Conservation (phyloP, 2,888 invertebrate species). For the Heliconius ismenius region DNA sequence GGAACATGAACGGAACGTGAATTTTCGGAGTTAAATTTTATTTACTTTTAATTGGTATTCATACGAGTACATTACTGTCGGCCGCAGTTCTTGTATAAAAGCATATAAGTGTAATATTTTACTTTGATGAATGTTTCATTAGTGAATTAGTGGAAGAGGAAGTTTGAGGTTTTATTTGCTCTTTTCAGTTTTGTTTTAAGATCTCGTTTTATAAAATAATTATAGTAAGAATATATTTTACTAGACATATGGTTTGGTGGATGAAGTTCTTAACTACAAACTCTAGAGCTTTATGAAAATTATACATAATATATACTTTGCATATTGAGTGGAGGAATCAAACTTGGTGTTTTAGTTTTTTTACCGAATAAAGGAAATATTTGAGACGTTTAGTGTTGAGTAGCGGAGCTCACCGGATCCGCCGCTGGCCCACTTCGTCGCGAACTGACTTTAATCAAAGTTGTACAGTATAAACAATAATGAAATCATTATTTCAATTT, state of each 20-base stretch:
- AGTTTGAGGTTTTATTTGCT: not conserved
- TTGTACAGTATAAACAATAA: not conserved
- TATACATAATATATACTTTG: too few species aligned
- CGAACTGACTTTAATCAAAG: too few species aligned
- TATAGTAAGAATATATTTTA: not conserved
- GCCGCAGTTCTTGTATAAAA: not conserved
- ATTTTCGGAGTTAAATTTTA: slow-evolving; percentile 18
- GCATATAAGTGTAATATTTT: slow-evolving; percentile 11
- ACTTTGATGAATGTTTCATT: slow-evolving; percentile 15
- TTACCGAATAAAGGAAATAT: too few species aligned
- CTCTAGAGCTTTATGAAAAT: too few species aligned
- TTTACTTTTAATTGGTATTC: slow-evolving; percentile 26
- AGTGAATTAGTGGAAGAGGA: slow-evolving; percentile 2
- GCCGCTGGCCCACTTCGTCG: too few species aligned
- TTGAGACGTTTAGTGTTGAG: too few species aligned
- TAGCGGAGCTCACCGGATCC: too few species aligned
- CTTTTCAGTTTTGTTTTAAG: not conserved
- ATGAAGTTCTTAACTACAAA: too few species aligned
- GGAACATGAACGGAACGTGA: slow-evolving; percentile 4
- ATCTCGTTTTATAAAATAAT: not conserved
- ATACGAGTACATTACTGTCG: not conserved
- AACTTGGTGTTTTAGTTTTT: too few species aligned
- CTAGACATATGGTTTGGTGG: not conserved
- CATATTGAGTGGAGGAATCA: too few species aligned
- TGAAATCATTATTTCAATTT: not conserved